These are phyloP conservation scores for Taxidea taxus DNA, from an alignment of 2,113 vertebrate genomes.

Conservation along the genomic window DNA sequence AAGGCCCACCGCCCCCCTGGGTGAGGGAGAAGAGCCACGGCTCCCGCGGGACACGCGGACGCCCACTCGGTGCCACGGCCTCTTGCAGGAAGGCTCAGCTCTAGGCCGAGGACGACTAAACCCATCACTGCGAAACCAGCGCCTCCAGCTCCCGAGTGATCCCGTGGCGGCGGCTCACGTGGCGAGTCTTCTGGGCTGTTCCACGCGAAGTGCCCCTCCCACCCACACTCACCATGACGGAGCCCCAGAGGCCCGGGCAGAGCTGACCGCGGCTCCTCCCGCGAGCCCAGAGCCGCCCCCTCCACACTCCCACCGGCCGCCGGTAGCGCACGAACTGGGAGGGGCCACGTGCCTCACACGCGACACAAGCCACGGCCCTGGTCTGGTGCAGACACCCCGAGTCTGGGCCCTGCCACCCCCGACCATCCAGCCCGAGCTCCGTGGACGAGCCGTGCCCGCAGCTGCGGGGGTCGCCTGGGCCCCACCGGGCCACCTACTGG, in stretches of 20 bases:
- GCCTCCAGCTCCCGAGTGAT: fast-evolving
- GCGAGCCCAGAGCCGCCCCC: neutral
- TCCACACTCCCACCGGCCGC: neutral
- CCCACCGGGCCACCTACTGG: neutral
- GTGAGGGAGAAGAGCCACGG: fast-evolving
- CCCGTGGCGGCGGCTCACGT: neutral
- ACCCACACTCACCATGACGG: neutral
- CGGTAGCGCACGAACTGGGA: neutral
- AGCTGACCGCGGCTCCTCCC: neutral
- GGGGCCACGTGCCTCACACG: neutral
- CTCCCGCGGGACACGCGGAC: fast-evolving
- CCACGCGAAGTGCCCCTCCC: neutral
- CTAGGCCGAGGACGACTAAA: neutral
- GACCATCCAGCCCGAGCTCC: fast-evolving
- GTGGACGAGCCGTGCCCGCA: too few species aligned
- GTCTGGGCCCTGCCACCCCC: fast-evolving
- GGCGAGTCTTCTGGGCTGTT: neutral
- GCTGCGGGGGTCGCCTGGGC: neutral
- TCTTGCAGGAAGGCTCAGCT: too few species aligned
- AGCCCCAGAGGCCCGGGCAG: neutral
- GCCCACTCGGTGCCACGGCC: fast-evolving
- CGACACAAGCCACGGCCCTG: fast-evolving
- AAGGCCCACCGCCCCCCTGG: fast-evolving
- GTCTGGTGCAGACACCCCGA: neutral
- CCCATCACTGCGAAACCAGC: fast-evolving